phyloP scores from a whole-genome alignment of 2,113 vertebrate species.

The Microcebus ravelobensis region DNA sequence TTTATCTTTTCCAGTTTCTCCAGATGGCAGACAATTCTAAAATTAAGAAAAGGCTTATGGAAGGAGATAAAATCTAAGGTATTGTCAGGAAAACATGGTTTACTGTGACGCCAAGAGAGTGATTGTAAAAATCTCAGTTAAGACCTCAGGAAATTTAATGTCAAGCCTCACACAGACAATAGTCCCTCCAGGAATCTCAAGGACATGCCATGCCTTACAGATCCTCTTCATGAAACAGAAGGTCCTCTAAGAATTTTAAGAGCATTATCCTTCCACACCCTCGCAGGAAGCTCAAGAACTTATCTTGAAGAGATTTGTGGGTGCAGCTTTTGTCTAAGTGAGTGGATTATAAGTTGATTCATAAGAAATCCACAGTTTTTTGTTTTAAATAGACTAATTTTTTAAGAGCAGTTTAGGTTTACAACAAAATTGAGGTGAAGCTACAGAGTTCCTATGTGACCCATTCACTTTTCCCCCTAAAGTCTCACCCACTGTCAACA shows the following conservation, averaged over 20 bases:
- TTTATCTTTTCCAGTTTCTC: conserved; percentile 53
- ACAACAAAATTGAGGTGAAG: neutral
- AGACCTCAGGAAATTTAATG: neutral
- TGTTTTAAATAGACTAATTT: neutral
- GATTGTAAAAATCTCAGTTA: neutral
- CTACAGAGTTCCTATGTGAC: neutral
- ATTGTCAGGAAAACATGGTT: conserved; percentile 10
- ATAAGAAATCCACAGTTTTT: neutral
- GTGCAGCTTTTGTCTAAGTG: neutral
- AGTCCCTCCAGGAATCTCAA: neutral
- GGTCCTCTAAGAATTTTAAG: neutral
- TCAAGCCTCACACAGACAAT: neutral
- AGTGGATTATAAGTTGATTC: neutral
- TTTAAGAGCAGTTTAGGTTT: neutral
- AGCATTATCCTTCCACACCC: neutral
- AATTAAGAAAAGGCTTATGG: conserved; percentile 51
- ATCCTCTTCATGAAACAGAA: conserved; percentile 6
- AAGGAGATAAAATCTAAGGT: conserved; percentile 41
- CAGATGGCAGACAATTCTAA: conserved; percentile 43
- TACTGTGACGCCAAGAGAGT: neutral
- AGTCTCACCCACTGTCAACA: neutral
- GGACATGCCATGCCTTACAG: neutral
- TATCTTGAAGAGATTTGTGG: neutral
- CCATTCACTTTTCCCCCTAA: neutral
- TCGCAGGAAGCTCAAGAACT: neutral